These are phyloP conservation scores for Euglossa dilemma DNA, from an alignment of 1,140 invertebrate genomes.

Conservation along the genomic window DNA sequence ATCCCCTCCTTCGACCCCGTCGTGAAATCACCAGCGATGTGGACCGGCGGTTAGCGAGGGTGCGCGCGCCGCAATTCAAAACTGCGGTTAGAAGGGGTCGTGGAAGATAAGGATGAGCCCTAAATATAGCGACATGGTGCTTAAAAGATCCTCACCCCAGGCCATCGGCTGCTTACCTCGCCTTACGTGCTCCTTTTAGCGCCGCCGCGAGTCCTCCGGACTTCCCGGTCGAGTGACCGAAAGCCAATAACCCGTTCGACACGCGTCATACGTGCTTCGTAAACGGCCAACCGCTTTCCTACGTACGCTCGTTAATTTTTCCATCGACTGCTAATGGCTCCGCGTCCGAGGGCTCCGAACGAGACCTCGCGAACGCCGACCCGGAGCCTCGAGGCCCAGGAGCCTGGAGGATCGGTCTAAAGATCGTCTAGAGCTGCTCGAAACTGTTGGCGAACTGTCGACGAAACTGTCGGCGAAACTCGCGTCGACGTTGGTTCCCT, in stretches of 20 bases:
- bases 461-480: neutral
- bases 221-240: conserved; percentile 34
- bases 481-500: neutral
- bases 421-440: neutral
- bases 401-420: neutral
- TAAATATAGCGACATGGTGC: conserved; percentile 67
- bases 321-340: conserved; percentile 7
- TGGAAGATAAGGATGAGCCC: conserved; percentile 71
- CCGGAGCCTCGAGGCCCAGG: too few relatives aligned
- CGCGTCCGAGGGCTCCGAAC: neutral
- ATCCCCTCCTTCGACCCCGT: conserved; percentile 44
- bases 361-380: too few relatives aligned
- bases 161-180: conserved; percentile 28
- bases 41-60: conserved; percentile 56
- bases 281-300: neutral
- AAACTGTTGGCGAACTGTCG: neutral
- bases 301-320: conserved; percentile 25
- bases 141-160: conserved; percentile 50
- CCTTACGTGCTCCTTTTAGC: conserved; percentile 52
- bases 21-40: conserved; percentile 57
- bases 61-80: conserved; percentile 75
- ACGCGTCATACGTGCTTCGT: conserved; percentile 18
- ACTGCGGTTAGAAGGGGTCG: conserved; percentile 74
- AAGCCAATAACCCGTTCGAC: conserved; percentile 22
- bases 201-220: conserved; percentile 32